Percentiles rank a stretch among this genome's conserved stretches.
Conservation (phyloP, 2,113 vertebrate genomes). For the Orthonyx spaldingii region DNA sequence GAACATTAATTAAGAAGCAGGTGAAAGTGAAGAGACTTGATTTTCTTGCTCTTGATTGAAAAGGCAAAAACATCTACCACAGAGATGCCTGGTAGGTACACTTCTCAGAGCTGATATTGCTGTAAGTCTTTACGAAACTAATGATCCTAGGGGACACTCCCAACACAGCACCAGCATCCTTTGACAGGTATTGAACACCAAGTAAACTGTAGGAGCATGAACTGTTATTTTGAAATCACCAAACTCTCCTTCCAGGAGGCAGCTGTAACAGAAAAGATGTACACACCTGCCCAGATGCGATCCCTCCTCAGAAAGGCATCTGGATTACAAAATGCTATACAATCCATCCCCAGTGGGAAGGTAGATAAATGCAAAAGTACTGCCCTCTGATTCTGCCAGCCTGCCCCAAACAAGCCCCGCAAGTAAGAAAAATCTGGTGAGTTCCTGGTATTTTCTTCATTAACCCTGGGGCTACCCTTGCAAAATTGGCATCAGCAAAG, state of each 20-base stretch:
- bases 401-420: not conserved
- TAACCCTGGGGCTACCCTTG: rapidly evolving
- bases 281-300: too few species aligned
- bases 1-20: not conserved
- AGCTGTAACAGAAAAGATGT: not conserved
- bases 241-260: not conserved
- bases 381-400: not conserved
- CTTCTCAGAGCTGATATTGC: not conserved
- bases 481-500: not conserved
- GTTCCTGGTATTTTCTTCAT: not conserved
- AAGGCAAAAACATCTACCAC: not conserved
- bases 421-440: not conserved
- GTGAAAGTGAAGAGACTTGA: not conserved
- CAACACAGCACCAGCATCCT: not conserved
- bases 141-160: not conserved
- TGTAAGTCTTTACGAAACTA: not conserved
- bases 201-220: not conserved
- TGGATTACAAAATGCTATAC: rapidly evolving
- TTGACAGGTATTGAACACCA: not conserved
- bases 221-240: rapidly evolving
- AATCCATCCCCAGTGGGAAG: not conserved
- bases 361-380: not conserved
- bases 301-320: not conserved
- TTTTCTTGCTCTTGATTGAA: not conserved
- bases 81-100: not conserved